A percentile compares a stretch with the other conserved stretches of the same genome.
Evolutionary conservation across 2,888 invertebrate genomes (phyloP).

Genomic region (Hecatera dysodea): DNA sequence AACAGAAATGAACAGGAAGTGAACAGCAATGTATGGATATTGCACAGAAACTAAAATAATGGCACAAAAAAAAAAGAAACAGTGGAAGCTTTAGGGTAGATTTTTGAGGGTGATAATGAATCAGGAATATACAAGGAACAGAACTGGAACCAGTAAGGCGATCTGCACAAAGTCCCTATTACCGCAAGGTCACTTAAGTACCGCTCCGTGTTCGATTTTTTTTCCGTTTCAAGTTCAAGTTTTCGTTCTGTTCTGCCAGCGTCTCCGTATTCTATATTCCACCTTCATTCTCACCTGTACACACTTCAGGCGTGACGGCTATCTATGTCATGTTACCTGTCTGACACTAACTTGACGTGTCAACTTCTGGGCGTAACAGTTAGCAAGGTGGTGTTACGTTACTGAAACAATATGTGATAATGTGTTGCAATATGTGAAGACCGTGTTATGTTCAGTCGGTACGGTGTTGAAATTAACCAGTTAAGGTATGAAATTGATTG

Average conservation of each 20-base stretch:
- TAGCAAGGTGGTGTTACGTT: conserved; percentile 47
- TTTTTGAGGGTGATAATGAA: neutral
- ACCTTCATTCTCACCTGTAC: neutral
- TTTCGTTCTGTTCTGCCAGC: neutral
- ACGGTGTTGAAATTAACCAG: conserved; percentile 38
- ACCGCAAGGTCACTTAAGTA: no score
- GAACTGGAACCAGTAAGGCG: no score
- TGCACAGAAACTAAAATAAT: neutral
- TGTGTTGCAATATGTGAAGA: conserved; percentile 33
- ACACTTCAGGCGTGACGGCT: conserved; percentile 9
- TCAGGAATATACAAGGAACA: no score
- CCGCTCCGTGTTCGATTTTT: no score
- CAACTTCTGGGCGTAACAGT: conserved; percentile 52
- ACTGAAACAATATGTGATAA: conserved; percentile 57
- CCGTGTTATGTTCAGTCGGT: conserved; percentile 33
- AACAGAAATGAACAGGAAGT: no score
- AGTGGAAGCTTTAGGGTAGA: neutral
- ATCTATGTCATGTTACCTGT: conserved; percentile 34
- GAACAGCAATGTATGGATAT: no score
- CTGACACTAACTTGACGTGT: conserved; percentile 44
- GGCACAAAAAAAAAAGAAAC: neutral
- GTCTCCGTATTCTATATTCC: neutral
- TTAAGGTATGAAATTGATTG: conserved; percentile 15
- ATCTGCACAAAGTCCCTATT: no score
- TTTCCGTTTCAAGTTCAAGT: no score